Evolutionary conservation across 92 coral and sea anemone species (phyloP), one percentile per base, ranked within the genome.

Genomic region (Palythoa heliodiscus): DNA sequence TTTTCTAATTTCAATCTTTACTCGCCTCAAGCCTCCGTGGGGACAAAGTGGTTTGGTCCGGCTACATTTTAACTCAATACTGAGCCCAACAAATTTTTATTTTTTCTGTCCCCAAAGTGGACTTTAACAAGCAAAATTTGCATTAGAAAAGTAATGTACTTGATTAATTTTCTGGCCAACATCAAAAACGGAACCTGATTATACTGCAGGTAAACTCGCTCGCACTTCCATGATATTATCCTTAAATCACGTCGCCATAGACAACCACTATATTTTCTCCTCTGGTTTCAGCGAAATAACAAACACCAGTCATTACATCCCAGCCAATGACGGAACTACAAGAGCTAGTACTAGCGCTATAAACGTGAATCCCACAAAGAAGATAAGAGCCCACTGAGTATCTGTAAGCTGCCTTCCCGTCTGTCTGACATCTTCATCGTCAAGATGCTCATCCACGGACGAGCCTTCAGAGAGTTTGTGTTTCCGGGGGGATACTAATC

Each of bases 321-420:
- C 95, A 76, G 93, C 87, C 52, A 94, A 73, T 60, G 83, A 81
- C 3, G 96, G 93, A 12, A 95, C 91, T 58, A 94, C 73, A 67
- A 92, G 72, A 38, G 97, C 93, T 39, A 94, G 88, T 15, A 83
- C 84, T 52, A 96, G 12, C 1, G 92, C 95, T 25, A 96, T 52
- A 77, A 92, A 43, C 5, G 98, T 83, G 63, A 96, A 94, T 17
- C 93, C 98, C 7, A 92, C 70, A 85, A 95, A 96, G 90, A 94
- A 92, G 10, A 96, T 91, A 83, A 91, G 70, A 17, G 98, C 98
- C 95, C 95, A 90, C 83, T 96, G 98, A n/a, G 81, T 93, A 57
- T 96, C 98, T 19, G 98, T 90, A 29, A 96, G 88, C 40, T 89
- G 78, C 82, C 88, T 88, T 40, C 88, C 83, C 61, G 55, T 90